Conservation (phyloP, 2,113 vertebrate species). For the Rattus norvegicus region GRCr8 NC_086026.1:122885501-122886000, state of each 20-base stretch:
- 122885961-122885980: no score
- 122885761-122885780: neutral
- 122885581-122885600: neutral
- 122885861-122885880: neutral
- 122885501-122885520: neutral
- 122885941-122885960: neutral
- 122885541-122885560: neutral
- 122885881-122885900: neutral
- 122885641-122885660: neutral
- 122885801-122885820: neutral
- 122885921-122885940: neutral
- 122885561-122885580: neutral
- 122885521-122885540: conserved; percentile 5
- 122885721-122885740: neutral
- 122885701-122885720: neutral
- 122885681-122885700: neutral
- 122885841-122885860: neutral
- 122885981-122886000: neutral
- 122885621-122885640: neutral
- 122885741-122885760: neutral
- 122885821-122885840: neutral
- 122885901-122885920: no score
- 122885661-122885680: neutral
- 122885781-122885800: neutral
- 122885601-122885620: neutral